Evolutionary conservation across 2,113 vertebrate species (phyloP).

Genomic region (Tamias sibiricus): DNA sequence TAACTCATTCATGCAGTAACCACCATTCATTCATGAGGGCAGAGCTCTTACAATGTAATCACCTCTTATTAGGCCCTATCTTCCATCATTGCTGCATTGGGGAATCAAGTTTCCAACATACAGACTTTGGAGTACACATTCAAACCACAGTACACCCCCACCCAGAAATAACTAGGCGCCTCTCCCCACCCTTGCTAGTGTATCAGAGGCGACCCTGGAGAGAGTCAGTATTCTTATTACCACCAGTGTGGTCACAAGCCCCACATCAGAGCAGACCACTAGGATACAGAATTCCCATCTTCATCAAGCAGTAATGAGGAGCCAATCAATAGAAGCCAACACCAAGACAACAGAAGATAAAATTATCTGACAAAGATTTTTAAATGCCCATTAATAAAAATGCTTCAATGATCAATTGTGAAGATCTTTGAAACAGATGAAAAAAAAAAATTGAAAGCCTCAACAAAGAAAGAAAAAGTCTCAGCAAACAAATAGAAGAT

Average conservation of each 20-base stretch:
- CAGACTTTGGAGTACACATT: not conserved
- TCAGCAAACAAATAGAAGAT: not conserved
- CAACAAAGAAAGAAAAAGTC: not conserved
- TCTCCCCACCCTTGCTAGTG: not conserved
- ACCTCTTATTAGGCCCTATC: not conserved
- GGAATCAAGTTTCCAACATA: not conserved
- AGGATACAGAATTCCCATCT: not conserved
- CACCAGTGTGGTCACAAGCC: not conserved
- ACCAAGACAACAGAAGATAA: not conserved
- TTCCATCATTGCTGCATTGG: not conserved
- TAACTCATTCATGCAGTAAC: not conserved
- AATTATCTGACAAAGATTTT: not conserved
- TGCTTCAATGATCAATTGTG: not conserved
- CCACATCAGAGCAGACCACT: not conserved
- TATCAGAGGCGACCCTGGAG: not conserved
- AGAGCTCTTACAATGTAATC: not conserved
- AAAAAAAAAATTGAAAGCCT: not conserved
- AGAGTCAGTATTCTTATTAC: not conserved
- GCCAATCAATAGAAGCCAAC: not conserved
- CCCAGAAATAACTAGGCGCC: not conserved
- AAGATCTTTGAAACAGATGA: not conserved
- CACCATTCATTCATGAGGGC: not conserved
- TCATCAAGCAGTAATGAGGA: not conserved
- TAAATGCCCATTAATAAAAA: not conserved
- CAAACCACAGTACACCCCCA: not conserved